A percentile compares a stretch with the other conserved stretches of the same genome.
phyloP scores from a whole-genome alignment of 2,797 vertebrate species.

The Tapirus indicus region DNA sequence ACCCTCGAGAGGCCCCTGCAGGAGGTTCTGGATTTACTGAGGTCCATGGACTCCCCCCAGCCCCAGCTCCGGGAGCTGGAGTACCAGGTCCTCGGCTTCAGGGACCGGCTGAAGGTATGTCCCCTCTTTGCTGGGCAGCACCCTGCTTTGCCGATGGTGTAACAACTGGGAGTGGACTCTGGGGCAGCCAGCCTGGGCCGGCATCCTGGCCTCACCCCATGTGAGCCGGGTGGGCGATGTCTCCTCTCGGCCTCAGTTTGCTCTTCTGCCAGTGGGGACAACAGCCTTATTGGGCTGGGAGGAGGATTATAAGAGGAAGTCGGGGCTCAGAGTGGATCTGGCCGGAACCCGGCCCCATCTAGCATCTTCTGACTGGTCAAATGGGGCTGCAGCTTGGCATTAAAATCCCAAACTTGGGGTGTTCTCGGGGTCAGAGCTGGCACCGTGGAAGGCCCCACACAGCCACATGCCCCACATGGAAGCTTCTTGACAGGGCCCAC shows the following conservation, averaged over 20 bases:
- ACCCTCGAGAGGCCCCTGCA: conserved; percentile 86
- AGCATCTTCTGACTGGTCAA: neutral
- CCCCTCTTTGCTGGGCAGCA: accelerated
- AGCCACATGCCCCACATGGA: accelerated
- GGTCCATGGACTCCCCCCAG: conserved; percentile 54
- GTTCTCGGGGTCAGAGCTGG: neutral
- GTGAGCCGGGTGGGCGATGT: accelerated
- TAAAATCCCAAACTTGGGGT: neutral
- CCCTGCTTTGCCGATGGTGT: neutral
- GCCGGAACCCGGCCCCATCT: neutral
- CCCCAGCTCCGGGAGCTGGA: conserved; percentile 89
- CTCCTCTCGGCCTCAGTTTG: neutral
- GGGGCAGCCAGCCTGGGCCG: neutral
- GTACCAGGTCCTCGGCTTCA: conserved; percentile 89
- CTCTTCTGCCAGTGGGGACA: neutral
- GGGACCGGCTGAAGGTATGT: conserved; percentile 92
- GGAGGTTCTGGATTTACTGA: conserved; percentile 89
- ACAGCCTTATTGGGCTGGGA: accelerated
- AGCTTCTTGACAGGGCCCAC: accelerated
- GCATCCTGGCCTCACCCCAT: neutral
- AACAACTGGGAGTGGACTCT: accelerated
- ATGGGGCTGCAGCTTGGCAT: neutral
- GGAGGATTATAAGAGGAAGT: neutral
- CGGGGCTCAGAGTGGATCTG: neutral
- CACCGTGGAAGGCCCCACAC: accelerated